phyloP scores from a whole-genome alignment of 2,113 vertebrate genomes.

The Pomatorhinus ruficollis region DNA sequence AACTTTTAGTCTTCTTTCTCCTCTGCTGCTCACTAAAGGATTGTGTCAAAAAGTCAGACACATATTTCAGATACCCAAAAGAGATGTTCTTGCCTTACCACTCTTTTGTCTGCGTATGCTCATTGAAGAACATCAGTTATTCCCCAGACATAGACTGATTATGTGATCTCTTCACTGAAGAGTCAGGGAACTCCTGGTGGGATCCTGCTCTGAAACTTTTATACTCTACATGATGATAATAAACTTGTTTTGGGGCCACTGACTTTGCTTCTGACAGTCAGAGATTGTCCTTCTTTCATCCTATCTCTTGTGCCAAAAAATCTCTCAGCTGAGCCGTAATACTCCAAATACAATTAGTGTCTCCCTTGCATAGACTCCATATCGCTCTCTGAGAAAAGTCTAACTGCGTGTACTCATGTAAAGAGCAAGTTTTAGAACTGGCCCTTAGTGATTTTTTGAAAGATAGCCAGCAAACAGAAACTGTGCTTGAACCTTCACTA shows the following conservation, averaged over 20 bases:
- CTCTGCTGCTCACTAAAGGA: background rate
- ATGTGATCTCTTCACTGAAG: background rate
- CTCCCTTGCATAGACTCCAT: background rate
- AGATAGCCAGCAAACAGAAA: background rate
- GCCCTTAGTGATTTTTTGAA: background rate
- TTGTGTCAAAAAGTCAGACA: background rate
- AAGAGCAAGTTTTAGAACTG: background rate
- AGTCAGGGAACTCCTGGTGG: background rate
- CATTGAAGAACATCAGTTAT: background rate
- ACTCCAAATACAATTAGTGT: background rate
- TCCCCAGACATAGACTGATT: background rate
- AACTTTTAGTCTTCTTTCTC: constrained; percentile 44
- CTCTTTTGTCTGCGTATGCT: background rate
- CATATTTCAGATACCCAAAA: background rate
- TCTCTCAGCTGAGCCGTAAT: background rate
- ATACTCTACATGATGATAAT: background rate
- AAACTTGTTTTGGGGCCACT: background rate
- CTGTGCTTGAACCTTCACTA: background rate
- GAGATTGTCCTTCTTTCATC: background rate
- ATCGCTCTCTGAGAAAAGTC: background rate
- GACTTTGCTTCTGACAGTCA: background rate
- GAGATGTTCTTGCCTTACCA: background rate
- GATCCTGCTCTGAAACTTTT: background rate
- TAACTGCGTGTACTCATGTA: background rate
- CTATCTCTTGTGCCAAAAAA: background rate